A percentile compares a stretch with the other conserved stretches of the same genome.
Evolutionary conservation across 2,888 invertebrate genomes (phyloP).

Genomic region (Plagiodera versicolora): DNA sequence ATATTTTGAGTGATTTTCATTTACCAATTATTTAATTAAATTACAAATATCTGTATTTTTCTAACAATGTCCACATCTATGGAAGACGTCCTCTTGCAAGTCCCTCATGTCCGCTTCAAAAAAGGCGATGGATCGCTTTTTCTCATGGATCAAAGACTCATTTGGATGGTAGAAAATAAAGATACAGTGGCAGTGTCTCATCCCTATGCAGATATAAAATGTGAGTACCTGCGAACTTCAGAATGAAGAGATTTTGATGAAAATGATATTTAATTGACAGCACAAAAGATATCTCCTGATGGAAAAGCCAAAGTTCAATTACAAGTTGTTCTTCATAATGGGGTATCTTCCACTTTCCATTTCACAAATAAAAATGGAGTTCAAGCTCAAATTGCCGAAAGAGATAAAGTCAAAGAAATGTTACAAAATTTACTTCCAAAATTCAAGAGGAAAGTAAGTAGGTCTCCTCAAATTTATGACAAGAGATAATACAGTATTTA

Average conservation of each 20-base stretch:
- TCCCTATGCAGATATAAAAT: constrained; percentile 93
- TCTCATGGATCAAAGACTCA: constrained; percentile 93
- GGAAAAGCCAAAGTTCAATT: constrained; percentile 98
- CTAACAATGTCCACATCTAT: constrained; percentile 79
- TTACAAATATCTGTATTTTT: not conserved
- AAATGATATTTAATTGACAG: constrained; percentile 36
- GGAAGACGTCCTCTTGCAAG: constrained; percentile 93
- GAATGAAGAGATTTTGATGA: not conserved
- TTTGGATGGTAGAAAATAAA: constrained; percentile 93
- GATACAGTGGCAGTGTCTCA: constrained; percentile 93
- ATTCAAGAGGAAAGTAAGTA: constrained; percentile 91
- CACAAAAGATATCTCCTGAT: constrained; percentile 94
- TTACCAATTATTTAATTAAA: not conserved
- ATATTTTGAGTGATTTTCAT: too few relatives aligned
- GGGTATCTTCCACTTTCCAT: constrained; percentile 94
- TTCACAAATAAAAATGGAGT: constrained; percentile 88
- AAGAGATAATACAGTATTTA: constrained; percentile 2
- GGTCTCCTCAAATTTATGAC: constrained; percentile 40
- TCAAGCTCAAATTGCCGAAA: constrained; percentile 81
- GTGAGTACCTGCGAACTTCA: constrained; percentile 59
- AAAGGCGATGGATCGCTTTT: constrained; percentile 95
- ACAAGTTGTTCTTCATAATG: constrained; percentile 93
- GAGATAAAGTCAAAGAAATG: constrained; percentile 91
- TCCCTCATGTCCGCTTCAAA: constrained; percentile 90
- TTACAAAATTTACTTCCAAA: constrained; percentile 89